Conservation (phyloP, 2,888 invertebrate genomes). For the Apamea anceps region DNA sequence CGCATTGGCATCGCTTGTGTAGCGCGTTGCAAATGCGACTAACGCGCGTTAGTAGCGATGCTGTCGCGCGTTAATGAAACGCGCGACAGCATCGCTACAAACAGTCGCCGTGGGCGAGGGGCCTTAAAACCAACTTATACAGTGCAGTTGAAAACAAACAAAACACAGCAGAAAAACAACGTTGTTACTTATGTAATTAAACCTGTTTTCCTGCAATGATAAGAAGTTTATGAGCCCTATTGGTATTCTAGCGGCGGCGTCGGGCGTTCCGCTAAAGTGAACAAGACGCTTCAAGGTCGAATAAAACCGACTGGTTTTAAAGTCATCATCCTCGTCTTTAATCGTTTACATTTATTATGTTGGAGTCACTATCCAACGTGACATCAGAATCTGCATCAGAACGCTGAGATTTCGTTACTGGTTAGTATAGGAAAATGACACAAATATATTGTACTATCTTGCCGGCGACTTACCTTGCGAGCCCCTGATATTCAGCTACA, state of each 20-base stretch:
- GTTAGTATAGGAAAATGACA: background rate
- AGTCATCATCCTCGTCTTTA: conserved; percentile 28
- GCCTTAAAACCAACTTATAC: conserved; percentile 1
- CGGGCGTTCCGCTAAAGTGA: conserved; percentile 48
- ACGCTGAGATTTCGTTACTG: background rate
- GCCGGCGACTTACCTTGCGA: no score
- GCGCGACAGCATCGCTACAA: no score
- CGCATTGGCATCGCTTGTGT: no score
- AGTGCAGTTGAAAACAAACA: conserved; percentile 18
- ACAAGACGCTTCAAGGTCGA: conserved; percentile 48
- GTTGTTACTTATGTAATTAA: conserved; percentile 36
- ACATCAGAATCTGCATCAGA: background rate
- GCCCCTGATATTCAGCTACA: no score
- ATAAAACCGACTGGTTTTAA: conserved; percentile 39
- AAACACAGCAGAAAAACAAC: conserved; percentile 27
- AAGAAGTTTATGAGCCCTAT: conserved; percentile 35
- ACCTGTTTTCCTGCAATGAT: conserved; percentile 53
- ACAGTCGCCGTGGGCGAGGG: no score
- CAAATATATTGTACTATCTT: background rate
- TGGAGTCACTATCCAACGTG: background rate
- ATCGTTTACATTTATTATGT: conserved; percentile 20
- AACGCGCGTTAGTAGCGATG: no score
- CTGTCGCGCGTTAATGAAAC: no score
- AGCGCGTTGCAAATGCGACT: no score
- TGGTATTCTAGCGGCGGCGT: conserved; percentile 56